phyloP scores from a whole-genome alignment of 2,113 vertebrate genomes.

The Pedetes capensis region DNA sequence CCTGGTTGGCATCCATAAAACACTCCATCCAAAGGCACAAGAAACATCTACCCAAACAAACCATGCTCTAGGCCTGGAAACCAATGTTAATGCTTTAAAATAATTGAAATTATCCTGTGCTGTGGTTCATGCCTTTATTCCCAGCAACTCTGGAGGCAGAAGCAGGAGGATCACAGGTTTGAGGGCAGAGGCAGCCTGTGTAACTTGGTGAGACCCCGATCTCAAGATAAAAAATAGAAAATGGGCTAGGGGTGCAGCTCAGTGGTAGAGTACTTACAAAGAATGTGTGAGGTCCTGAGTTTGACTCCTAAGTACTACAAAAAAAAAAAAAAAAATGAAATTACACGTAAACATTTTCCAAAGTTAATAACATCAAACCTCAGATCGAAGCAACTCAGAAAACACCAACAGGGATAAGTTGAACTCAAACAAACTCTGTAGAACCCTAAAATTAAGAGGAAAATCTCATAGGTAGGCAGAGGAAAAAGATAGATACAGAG shows the following conservation, averaged over 20 bases:
- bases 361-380: background rate
- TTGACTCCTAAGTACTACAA: no score
- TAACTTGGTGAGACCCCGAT: no score
- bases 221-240: no score
- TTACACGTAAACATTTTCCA: background rate
- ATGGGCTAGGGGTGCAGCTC: no score
- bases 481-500: background rate
- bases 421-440: background rate
- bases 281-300: no score
- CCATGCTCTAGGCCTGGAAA: background rate
- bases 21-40: background rate
- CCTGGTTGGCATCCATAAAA: background rate
- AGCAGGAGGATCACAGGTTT: no score
- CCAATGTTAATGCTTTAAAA: background rate
- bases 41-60: background rate
- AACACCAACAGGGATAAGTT: background rate
- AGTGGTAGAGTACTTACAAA: no score
- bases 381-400: background rate
- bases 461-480: background rate
- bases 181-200: no score
- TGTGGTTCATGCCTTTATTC: no score
- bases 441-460: background rate
- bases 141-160: no score
- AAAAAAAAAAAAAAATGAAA: background rate
- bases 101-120: background rate